Percentiles rank a stretch among this genome's conserved stretches.
phyloP scores from a whole-genome alignment of 2,113 vertebrate genomes.

The Cricetomys ansorgei region DNA sequence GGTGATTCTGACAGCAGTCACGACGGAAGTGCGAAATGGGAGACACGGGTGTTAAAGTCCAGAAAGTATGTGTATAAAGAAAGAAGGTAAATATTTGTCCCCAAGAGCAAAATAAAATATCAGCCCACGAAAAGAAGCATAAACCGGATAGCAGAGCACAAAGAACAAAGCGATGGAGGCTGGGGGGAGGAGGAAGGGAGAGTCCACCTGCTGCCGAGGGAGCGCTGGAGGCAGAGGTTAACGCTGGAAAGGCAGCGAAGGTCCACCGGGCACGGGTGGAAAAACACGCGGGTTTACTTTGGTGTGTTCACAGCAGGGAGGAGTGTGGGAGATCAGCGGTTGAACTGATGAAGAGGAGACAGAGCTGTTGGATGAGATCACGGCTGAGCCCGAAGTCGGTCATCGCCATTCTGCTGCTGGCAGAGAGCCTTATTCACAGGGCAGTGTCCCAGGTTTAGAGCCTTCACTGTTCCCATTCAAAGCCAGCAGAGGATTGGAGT shows the following conservation, averaged over 20 bases:
- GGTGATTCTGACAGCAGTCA: constrained; percentile 6
- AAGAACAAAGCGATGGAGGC: background rate
- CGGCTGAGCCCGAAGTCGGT: background rate
- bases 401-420: background rate
- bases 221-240: too few species aligned
- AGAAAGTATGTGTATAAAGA: constrained; percentile 36
- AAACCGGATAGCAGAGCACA: background rate
- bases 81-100: background rate
- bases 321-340: background rate
- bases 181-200: background rate
- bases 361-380: background rate
- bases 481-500: background rate
- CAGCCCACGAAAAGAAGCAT: background rate
- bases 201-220: too few species aligned
- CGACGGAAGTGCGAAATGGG: background rate
- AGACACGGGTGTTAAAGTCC: background rate
- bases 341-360: background rate
- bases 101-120: constrained; percentile 7
- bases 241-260: background rate
- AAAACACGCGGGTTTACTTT: background rate
- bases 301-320: background rate
- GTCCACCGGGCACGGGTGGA: background rate
- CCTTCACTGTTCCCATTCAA: background rate
- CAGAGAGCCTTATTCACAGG: background rate
- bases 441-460: background rate